These are phyloP conservation scores for Blomia tropicalis DNA, from an alignment of 2,888 invertebrate genomes.

Conservation along the genomic window DNA sequence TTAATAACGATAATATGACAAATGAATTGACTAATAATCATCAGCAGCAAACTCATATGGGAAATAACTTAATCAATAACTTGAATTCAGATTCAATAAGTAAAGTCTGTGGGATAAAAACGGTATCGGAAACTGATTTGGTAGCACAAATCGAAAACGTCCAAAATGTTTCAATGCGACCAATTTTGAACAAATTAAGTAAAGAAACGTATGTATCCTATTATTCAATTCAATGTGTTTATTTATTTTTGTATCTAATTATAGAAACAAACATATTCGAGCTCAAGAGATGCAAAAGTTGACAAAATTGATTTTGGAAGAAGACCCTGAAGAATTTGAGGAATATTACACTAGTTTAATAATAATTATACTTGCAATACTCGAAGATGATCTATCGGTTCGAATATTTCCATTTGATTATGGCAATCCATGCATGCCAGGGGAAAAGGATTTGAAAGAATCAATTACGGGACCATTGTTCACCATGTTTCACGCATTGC, in stretches of 20 bases:
- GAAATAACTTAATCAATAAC: not conserved
- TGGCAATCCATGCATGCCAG: constrained; percentile 30
- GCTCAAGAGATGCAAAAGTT: constrained; percentile 45
- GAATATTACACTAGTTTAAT: constrained; percentile 38
- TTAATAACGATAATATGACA: not conserved
- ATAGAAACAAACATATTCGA: not conserved
- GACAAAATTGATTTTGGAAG: constrained; percentile 44
- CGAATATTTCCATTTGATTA: constrained; percentile 38
- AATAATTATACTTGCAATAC: constrained; percentile 44
- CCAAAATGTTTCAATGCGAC: constrained; percentile 44
- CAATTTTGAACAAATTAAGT: constrained; percentile 43
- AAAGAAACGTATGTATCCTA: constrained; percentile 43
- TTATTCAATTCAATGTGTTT: constrained; percentile 22
- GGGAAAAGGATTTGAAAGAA: constrained; percentile 47
- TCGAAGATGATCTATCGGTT: constrained; percentile 40
- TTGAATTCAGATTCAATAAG: not conserved
- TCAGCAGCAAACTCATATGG: not conserved
- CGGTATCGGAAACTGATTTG: constrained; percentile 34
- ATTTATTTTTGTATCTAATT: constrained; percentile 12
- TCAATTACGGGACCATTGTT: constrained; percentile 68
- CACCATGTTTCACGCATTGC: constrained; percentile 61
- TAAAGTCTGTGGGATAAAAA: not conserved
- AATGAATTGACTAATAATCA: not conserved
- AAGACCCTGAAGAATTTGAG: constrained; percentile 55
- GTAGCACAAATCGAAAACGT: constrained; percentile 37